phyloP scores from a whole-genome alignment of 2,797 vertebrate genomes.

The Perodicticus potto region DNA sequence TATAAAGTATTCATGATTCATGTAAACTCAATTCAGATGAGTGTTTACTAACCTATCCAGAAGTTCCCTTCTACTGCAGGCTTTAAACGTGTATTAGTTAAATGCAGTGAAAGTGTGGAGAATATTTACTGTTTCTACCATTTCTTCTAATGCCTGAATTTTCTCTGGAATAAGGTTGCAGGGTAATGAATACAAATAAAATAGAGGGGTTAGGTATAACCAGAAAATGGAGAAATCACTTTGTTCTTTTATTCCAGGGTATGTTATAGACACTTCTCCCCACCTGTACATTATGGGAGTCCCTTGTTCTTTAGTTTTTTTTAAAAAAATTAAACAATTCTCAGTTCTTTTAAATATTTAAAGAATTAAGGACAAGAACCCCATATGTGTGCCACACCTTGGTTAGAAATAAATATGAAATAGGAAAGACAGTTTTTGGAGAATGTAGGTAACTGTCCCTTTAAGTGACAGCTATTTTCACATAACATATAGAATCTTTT shows the following conservation, averaged over 20 bases:
- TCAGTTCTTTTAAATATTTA: conserved; percentile 18
- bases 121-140: background rate
- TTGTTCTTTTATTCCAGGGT: conserved; percentile 32
- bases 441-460: background rate
- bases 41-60: background rate
- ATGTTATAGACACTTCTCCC: background rate
- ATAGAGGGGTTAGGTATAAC: background rate
- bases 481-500: background rate
- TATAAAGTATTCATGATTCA: background rate
- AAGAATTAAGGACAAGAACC: background rate
- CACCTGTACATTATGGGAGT: background rate
- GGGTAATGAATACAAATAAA: conserved; percentile 26
- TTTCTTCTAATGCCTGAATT: background rate
- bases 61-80: background rate
- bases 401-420: conserved; percentile 18
- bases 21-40: background rate
- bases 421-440: conserved; percentile 19
- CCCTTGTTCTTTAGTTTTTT: conserved; percentile 35
- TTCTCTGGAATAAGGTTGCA: conserved; percentile 54
- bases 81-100: background rate
- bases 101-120: background rate
- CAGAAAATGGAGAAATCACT: background rate
- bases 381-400: background rate
- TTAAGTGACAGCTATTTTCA: conserved; percentile 20
- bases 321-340: background rate